These are phyloP conservation scores for Gadopsis marmoratus DNA, from an alignment of 2,797 vertebrate genomes.

Conservation along the genomic window DNA sequence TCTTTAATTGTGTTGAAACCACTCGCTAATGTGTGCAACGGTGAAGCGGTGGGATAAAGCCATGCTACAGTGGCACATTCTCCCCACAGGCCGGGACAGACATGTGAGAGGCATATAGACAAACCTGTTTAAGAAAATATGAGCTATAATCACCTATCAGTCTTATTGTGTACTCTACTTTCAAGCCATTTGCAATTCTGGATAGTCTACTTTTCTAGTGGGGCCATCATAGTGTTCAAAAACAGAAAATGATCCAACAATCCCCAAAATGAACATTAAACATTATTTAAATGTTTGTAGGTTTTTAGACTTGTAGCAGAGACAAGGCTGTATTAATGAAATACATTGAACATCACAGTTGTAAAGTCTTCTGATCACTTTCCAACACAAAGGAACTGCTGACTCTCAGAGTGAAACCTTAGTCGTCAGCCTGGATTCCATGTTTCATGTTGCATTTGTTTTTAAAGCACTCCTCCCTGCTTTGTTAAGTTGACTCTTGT, in stretches of 20 bases:
- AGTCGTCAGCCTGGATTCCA: neutral
- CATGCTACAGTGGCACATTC: constrained; percentile 7
- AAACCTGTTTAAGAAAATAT: neutral
- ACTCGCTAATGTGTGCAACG: constrained; percentile 32
- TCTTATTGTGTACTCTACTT: neutral
- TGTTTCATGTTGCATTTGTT: neutral
- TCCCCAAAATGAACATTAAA: neutral
- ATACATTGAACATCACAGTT: neutral
- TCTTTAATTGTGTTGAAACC: constrained; percentile 70
- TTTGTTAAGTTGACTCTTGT: constrained; percentile 19
- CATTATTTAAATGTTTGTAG: neutral
- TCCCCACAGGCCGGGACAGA: neutral
- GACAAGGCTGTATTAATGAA: neutral
- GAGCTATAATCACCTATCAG: neutral
- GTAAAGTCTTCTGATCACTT: neutral
- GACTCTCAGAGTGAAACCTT: neutral
- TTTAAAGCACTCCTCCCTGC: neutral
- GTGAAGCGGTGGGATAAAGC: neutral
- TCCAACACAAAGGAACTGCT: neutral
- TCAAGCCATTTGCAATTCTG: neutral
- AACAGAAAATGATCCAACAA: no score
- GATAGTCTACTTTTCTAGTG: no score
- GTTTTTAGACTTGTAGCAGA: neutral
- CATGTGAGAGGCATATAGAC: neutral
- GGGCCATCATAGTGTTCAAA: no score